Base-by-base conservation (phyloP, 2,888 invertebrate species). In the Phyto melanocephala region DNA sequence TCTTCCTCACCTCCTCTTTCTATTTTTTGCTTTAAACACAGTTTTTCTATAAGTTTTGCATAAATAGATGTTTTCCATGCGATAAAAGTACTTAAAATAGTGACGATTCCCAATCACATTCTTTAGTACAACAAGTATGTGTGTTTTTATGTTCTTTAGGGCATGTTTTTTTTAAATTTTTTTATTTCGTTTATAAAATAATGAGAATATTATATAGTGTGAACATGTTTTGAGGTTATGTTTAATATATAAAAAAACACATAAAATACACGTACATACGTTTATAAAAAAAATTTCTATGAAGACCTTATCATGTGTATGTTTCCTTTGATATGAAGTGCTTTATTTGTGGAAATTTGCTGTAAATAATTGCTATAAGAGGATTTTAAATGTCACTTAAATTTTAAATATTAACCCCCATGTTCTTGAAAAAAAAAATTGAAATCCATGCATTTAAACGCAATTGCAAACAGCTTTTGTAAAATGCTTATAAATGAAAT, bases 171-270 rank as follows among this genome's bases (percentile, higher is more conserved):
- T 54, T 13, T 71, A 60, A 40, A 60, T 72, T 74, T 33, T 35
- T 60, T 20, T 45, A 45, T 28, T 28, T 45, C 17, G 7, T 35
- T 13, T 42, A 40, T 42, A 45, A 37, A 77, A 40, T 62, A 70
- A 77, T 70, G 62, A 77, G 62, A 63, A 63, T 37, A 65, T 65
- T 68, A 80, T 70, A 54, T 58, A 67, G 80, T 81, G 80, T 62
- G 71, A 76, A 81, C 58, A 81, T 65, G 76, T 81, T 76, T 76
- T 76, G 52, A 71, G 70, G 80, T 76, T 76, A 67, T 37, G 50
- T 62, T 75, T 65, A 11, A 54, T 63, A 37, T 50, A 28, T 50
- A 56, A 56, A 33, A 17, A 54, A 17, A 22, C 13, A 17, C 8
- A 77, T 22, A 40, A 77, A 56, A 33, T 54, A 20, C 42, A 45